A percentile compares a stretch with the other conserved stretches of the same genome.
Conservation (phyloP, 2,888 invertebrate species). For the Tenthredo distinguenda region DNA sequence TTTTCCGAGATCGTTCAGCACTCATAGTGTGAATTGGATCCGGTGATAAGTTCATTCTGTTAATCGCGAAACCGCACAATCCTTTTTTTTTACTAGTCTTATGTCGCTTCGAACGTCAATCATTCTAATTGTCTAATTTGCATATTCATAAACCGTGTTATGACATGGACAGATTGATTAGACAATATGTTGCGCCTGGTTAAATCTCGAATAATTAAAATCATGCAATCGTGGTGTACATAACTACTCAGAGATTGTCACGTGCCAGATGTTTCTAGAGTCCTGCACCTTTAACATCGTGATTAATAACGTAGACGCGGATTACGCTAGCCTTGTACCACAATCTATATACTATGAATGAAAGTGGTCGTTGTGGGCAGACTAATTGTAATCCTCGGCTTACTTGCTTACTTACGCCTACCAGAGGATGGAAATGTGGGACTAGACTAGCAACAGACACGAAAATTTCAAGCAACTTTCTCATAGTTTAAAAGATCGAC, state of each 20-base stretch:
- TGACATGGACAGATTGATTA: constrained; percentile 1
- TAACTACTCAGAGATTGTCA: background rate
- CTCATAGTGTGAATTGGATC: background rate
- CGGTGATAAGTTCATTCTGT: background rate
- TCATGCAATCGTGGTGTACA: background rate
- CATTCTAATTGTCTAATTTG: constrained; percentile 14
- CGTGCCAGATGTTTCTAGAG: background rate
- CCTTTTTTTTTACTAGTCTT: background rate
- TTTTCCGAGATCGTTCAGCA: background rate
- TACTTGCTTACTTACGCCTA: constrained; percentile 11
- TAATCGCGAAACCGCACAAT: background rate
- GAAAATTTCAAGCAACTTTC: background rate
- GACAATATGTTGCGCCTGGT: background rate
- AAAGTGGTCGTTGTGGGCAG: constrained; percentile 52
- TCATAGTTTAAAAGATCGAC: background rate
- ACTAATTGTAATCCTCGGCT: constrained; percentile 38
- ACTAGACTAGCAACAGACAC: constrained; percentile 1
- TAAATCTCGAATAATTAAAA: background rate
- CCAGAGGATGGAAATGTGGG: background rate
- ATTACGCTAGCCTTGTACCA: constrained; percentile 53
- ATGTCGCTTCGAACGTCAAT: background rate
- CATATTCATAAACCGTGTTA: background rate
- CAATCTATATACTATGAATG: constrained; percentile 49
- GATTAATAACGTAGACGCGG: constrained; percentile 22
- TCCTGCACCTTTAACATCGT: background rate